Percentiles rank a stretch among this genome's conserved stretches.
Evolutionary conservation across 2,888 invertebrate species (phyloP).

Genomic region (Tanypteryx hageni): DNA sequence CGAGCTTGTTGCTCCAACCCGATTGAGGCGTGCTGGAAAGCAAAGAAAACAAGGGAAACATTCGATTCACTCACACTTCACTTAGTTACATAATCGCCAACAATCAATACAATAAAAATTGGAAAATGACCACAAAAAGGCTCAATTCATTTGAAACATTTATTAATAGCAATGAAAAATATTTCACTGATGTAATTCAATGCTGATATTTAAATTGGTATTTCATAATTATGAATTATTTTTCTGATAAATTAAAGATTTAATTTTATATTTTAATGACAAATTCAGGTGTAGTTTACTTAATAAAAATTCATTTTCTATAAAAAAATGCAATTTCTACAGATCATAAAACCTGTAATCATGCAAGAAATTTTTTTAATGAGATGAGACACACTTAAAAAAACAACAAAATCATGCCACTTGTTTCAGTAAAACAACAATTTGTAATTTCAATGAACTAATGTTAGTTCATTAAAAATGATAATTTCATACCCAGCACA

Average conservation of each 20-base stretch:
- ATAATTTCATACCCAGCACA: slow-evolving; percentile 49
- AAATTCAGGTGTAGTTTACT: slow-evolving; percentile 34
- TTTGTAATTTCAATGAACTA: background rate
- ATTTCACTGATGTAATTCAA: background rate
- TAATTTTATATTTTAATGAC: slow-evolving; percentile 5
- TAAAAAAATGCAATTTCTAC: slow-evolving; percentile 64
- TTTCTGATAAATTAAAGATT: slow-evolving; percentile 2
- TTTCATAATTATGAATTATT: slow-evolving; percentile 38
- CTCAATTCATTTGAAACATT: background rate
- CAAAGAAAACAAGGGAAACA: slow-evolving; percentile 72
- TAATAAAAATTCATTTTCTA: slow-evolving; percentile 42
- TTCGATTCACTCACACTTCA: slow-evolving; percentile 59
- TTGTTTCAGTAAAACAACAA: background rate
- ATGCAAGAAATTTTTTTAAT: slow-evolving; percentile 71
- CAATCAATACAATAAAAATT: slow-evolving; percentile 45
- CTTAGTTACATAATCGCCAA: slow-evolving; percentile 34
- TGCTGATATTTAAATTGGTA: slow-evolving; percentile 2
- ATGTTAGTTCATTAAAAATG: slow-evolving; percentile 19
- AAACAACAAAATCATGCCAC: slow-evolving; percentile 27
- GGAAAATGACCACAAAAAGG: slow-evolving; percentile 34
- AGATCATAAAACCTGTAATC: slow-evolving; percentile 77
- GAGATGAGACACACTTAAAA: slow-evolving; percentile 35
- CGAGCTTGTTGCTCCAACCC: slow-evolving; percentile 90
- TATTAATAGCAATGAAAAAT: slow-evolving; percentile 26
- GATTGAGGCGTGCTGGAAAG: slow-evolving; percentile 94